Evolutionary conservation across 2,888 invertebrate species (phyloP).

Genomic region (Cheiracanthium punctorium): DNA sequence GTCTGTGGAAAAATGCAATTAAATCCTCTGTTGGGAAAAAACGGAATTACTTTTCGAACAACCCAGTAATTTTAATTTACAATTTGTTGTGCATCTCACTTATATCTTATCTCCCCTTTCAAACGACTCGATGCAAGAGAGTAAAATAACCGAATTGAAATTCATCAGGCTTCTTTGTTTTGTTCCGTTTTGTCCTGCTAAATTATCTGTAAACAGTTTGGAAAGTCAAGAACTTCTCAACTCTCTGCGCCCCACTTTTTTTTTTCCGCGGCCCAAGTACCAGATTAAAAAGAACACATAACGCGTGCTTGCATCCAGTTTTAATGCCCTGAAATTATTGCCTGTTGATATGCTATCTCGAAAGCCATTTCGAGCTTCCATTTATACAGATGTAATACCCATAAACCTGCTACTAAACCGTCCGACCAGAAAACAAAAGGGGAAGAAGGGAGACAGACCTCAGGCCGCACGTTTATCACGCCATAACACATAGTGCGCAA

Average conservation of each 20-base stretch:
- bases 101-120: too few relatives aligned
- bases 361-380: background rate
- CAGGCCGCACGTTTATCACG: background rate
- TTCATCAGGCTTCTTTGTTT: too few relatives aligned
- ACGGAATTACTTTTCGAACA: too few relatives aligned
- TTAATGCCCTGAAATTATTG: background rate
- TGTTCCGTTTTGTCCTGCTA: too few relatives aligned
- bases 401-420: background rate
- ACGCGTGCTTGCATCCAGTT: background rate
- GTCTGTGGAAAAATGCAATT: too few relatives aligned
- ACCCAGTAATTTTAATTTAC: too few relatives aligned
- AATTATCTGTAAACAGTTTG: background rate
- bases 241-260: too few relatives aligned
- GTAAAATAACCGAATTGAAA: too few relatives aligned
- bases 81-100: too few relatives aligned
- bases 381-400: constrained; percentile 1
- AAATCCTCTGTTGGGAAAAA: too few relatives aligned
- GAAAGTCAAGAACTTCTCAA: background rate
- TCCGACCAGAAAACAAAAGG: background rate
- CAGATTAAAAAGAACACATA: background rate
- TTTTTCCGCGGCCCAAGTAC: background rate
- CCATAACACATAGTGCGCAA: background rate
- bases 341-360: constrained; percentile 6
- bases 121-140: too few relatives aligned
- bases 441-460: background rate